phyloP scores from a whole-genome alignment of 2,888 invertebrate genomes.

The Muscina levida region DNA sequence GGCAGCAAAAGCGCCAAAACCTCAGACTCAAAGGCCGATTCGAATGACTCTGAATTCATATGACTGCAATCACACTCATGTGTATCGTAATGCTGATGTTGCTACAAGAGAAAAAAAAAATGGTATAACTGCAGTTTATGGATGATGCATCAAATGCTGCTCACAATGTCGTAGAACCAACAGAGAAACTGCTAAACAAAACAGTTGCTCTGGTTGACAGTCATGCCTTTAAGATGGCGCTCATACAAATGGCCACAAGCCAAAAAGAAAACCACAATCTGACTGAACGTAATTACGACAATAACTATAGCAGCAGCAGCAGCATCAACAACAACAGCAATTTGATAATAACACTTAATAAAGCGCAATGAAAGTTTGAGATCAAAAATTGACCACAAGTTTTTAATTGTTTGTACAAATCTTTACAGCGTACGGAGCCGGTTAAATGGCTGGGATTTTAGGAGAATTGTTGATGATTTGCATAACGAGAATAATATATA shows the following conservation, averaged over 20 bases:
- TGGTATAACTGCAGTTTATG: constrained; percentile 8
- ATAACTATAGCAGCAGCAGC: no score
- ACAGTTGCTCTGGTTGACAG: constrained; percentile 22
- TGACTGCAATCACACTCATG: neutral
- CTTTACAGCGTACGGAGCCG: no score
- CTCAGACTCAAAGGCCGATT: neutral
- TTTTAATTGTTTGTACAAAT: constrained; percentile 12
- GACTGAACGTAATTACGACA: constrained; percentile 37
- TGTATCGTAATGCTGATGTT: neutral
- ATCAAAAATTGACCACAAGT: constrained; percentile 22
- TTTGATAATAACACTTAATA: neutral
- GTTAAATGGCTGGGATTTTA: no score
- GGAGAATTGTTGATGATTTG: no score
- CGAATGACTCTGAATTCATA: neutral
- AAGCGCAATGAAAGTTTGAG: constrained; percentile 41
- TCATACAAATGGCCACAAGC: constrained; percentile 60
- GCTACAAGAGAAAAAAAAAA: constrained; percentile 1
- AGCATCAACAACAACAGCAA: neutral
- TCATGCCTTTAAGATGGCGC: constrained; percentile 38
- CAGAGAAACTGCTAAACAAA: neutral
- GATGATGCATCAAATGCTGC: neutral
- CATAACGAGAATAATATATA: no score
- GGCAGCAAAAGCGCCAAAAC: neutral
- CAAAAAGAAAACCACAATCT: constrained; percentile 59
- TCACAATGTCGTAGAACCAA: constrained; percentile 11